These are phyloP conservation scores for Stichodactyla helianthus DNA, from an alignment of 64 coral and sea anemone species.

Conservation along the genomic window DNA sequence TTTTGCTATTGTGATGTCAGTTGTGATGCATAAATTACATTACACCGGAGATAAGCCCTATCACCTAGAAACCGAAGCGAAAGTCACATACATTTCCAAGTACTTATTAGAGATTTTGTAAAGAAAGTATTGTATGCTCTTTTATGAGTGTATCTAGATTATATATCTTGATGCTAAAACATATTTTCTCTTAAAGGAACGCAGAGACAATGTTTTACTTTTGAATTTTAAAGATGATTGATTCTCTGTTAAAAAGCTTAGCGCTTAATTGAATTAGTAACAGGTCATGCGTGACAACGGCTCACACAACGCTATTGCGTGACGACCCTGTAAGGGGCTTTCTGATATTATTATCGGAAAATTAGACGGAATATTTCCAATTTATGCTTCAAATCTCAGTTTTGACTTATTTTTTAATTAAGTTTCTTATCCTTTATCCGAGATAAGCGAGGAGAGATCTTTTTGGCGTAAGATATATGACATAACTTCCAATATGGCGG, in stretches of 20 bases:
- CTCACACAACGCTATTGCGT: background rate
- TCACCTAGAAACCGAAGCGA: background rate
- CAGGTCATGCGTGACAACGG: background rate
- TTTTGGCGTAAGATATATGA: too few relatives aligned
- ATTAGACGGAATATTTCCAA: too few relatives aligned
- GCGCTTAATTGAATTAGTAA: background rate
- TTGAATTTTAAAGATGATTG: background rate
- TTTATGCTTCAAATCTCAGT: too few relatives aligned
- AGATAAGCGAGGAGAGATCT: too few relatives aligned
- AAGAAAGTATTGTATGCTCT: background rate
- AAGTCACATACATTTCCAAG: background rate
- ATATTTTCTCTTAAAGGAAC: background rate
- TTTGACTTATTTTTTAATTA: too few relatives aligned
- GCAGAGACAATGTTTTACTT: background rate
- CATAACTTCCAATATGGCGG: too few relatives aligned
- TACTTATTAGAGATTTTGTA: background rate
- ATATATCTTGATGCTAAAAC: background rate
- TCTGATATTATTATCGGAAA: too few relatives aligned
- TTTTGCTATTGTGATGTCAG: background rate
- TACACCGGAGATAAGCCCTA: too few relatives aligned
- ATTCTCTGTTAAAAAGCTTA: background rate
- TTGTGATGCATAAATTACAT: too few relatives aligned
- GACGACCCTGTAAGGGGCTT: too few relatives aligned
- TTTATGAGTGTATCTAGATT: background rate
- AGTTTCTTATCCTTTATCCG: too few relatives aligned